phyloP scores from a whole-genome alignment of 1,140 invertebrate species.

The Drosophila pseudoobscura region DNA sequence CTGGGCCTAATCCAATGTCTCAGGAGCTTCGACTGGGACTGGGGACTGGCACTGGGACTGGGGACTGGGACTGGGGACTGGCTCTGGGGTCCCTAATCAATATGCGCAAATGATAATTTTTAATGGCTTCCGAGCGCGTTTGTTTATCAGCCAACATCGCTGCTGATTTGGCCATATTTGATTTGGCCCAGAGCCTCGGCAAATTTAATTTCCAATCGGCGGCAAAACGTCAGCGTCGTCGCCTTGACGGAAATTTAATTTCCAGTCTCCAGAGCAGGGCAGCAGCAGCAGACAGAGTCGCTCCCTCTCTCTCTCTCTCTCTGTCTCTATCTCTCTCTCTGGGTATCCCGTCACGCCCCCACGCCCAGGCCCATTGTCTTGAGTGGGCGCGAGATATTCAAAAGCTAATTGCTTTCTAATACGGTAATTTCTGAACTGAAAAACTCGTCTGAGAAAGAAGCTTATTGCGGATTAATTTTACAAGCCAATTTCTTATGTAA shows the following conservation, averaged over 20 bases:
- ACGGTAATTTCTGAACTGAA: conserved; percentile 65
- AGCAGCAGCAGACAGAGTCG: conserved; percentile 8
- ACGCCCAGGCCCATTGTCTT: conserved; percentile 27
- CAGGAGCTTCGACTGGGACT: conserved; percentile 40
- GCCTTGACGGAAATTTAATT: conserved; percentile 79
- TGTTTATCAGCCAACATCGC: conserved; percentile 68
- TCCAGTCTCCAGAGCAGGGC: conserved; percentile 29
- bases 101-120: conserved; percentile 80
- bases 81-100: conserved; percentile 59
- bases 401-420: conserved; percentile 83
- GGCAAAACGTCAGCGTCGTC: conserved; percentile 50
- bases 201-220: conserved; percentile 76
- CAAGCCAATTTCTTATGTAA: conserved; percentile 83
- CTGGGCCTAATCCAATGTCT: conserved; percentile 77
- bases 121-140: conserved; percentile 77
- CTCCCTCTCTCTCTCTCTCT: conserved; percentile 6
- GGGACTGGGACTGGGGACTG: neutral
- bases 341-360: conserved; percentile 22
- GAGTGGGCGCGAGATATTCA: conserved; percentile 57
- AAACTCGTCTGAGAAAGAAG: conserved; percentile 51
- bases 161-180: conserved; percentile 71
- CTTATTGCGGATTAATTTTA: conserved; percentile 83
- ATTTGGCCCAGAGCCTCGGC: conserved; percentile 46
- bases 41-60: too few relatives aligned
- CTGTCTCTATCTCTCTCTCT: conserved; percentile 40